Evolutionary conservation across 2,797 vertebrate genomes (phyloP).

Genomic region (Taeniopygia guttata): DNA sequence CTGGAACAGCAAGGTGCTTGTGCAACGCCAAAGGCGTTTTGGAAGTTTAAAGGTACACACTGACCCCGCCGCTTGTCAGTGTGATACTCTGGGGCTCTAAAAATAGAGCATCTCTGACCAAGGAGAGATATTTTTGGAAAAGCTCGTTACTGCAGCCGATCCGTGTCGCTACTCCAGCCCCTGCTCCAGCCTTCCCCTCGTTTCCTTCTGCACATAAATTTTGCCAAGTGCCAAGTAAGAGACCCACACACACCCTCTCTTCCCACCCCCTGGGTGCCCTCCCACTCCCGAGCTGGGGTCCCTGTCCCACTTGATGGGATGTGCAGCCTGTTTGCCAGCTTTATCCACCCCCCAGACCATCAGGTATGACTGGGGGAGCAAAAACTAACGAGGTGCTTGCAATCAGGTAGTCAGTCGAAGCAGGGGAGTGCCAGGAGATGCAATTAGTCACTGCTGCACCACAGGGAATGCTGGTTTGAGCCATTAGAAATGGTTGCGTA

Average conservation of each 20-base stretch:
- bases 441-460: not conserved
- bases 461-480: not conserved
- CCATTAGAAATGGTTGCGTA: not conserved
- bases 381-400: not conserved
- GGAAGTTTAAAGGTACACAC: not conserved
- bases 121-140: slow-evolving; percentile 20
- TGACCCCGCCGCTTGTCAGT: not conserved
- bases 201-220: not conserved
- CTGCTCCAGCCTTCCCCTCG: not conserved
- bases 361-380: accelerated
- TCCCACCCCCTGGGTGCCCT: not conserved
- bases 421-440: not conserved
- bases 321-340: accelerated
- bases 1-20: not conserved
- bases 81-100: not conserved
- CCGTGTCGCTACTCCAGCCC: not conserved
- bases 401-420: not conserved
- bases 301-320: not conserved
- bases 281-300: accelerated
- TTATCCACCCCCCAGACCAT: not conserved
- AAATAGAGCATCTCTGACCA: not conserved
- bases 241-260: too few species aligned
- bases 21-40: not conserved
- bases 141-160: not conserved
- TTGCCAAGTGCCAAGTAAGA: not conserved